A percentile compares a stretch with the other conserved stretches of the same genome.
phyloP scores from a whole-genome alignment of 2,888 invertebrate species.

The Scaptomyza caliginosa region DNA sequence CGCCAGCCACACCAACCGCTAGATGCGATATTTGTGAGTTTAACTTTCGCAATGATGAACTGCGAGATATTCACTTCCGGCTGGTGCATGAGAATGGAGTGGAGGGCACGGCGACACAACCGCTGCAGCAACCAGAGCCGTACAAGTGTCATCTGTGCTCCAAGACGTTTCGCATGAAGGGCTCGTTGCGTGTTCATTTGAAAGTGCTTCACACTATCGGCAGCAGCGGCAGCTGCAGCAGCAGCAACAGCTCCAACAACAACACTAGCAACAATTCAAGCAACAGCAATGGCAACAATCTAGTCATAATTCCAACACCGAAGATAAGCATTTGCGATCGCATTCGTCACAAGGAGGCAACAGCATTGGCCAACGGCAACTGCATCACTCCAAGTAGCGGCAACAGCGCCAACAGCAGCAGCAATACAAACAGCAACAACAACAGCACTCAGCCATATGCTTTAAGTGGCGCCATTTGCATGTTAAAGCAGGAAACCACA shows the following conservation, averaged over 20 bases:
- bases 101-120: slow-evolving; percentile 17
- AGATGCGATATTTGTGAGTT: slow-evolving; percentile 89
- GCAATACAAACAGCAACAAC: background rate
- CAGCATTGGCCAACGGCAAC: slow-evolving; percentile 18
- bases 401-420: slow-evolving; percentile 5
- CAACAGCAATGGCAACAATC: slow-evolving; percentile 23
- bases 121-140: slow-evolving; percentile 63
- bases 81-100: slow-evolving; percentile 86
- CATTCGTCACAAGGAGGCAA: slow-evolving; percentile 74
- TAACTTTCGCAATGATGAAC: slow-evolving; percentile 88
- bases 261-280: slow-evolving; percentile 26
- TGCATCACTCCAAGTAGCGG: background rate
- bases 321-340: slow-evolving; percentile 81
- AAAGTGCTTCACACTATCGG: slow-evolving; percentile 89
- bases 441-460: slow-evolving; percentile 56
- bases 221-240: slow-evolving; percentile 40
- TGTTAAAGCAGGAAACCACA: slow-evolving; percentile 57
- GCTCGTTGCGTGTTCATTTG: slow-evolving; percentile 92
- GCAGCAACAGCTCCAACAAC: slow-evolving; percentile 32
- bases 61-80: slow-evolving; percentile 90
- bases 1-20: slow-evolving; percentile 38
- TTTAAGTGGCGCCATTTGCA: slow-evolving; percentile 65
- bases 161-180: slow-evolving; percentile 92
- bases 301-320: slow-evolving; percentile 52
- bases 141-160: slow-evolving; percentile 89